phyloP scores from a whole-genome alignment of 2,888 invertebrate species.

The Diarsia mendica region DNA sequence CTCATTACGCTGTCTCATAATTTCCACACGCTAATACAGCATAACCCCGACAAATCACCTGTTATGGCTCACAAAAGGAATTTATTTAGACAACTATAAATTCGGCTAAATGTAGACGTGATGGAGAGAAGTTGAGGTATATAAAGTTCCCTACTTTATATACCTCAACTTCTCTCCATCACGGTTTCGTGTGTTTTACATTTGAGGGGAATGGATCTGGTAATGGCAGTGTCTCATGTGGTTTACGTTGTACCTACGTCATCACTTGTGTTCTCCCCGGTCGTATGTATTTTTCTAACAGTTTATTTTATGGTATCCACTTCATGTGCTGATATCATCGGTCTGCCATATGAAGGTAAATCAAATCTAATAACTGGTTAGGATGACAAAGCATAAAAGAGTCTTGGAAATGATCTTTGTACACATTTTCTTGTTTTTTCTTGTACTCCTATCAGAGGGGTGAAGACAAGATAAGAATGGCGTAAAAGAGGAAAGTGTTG shows the following conservation, averaged over 20 bases:
- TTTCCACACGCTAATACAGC: conserved; percentile 75
- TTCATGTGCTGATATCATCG: neutral
- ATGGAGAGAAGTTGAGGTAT: conserved; percentile 37
- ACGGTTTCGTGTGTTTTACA: conserved; percentile 27
- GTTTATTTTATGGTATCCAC: neutral
- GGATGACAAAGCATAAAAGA: too few species aligned
- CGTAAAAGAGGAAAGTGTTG: neutral
- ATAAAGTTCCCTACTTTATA: too few species aligned
- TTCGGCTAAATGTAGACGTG: conserved; percentile 48
- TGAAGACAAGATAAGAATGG: too few species aligned
- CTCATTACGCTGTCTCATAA: conserved; percentile 77
- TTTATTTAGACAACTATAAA: conserved; percentile 66
- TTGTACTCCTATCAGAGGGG: too few species aligned
- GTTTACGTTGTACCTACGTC: neutral
- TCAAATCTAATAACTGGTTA: too few species aligned
- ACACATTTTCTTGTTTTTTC: too few species aligned
- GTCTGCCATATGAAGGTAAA: too few species aligned
- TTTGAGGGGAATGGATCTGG: conserved; percentile 11
- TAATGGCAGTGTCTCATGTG: neutral
- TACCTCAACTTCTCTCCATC: too few species aligned
- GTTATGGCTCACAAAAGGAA: conserved; percentile 63
- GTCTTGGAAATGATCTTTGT: too few species aligned
- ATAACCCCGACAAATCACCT: conserved; percentile 75
- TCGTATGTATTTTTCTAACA: too few species aligned
- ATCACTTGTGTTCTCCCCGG: neutral